Evolutionary conservation across 2,888 invertebrate species (phyloP).

Genomic region (Ophion ventricosus): DNA sequence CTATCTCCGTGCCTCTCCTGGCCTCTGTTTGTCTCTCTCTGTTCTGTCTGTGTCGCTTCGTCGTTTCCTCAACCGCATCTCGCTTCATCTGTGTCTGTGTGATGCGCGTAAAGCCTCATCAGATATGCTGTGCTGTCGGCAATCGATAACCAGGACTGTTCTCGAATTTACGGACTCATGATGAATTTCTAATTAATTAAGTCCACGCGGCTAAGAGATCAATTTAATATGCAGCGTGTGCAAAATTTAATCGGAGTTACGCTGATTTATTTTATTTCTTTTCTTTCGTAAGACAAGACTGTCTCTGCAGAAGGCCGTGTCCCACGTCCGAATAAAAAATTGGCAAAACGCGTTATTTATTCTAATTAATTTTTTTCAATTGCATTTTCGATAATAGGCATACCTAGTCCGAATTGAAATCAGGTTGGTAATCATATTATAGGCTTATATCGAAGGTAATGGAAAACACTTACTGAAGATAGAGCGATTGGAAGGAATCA

Average conservation of each 20-base stretch:
- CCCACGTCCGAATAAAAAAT: too few species aligned
- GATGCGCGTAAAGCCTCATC: constrained; percentile 52
- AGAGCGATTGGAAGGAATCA: too few species aligned
- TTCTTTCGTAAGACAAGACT: too few species aligned
- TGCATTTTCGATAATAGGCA: too few species aligned
- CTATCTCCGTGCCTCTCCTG: neutral
- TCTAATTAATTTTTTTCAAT: too few species aligned
- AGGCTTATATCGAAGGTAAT: too few species aligned
- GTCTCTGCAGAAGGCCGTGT: too few species aligned
- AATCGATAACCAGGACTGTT: constrained; percentile 13
- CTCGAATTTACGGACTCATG: neutral
- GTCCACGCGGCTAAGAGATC: neutral
- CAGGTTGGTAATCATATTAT: too few species aligned
- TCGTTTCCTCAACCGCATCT: constrained; percentile 34
- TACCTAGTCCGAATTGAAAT: too few species aligned
- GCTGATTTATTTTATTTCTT: neutral
- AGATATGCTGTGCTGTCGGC: constrained; percentile 45
- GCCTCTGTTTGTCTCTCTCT: neutral
- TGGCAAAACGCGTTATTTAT: too few species aligned
- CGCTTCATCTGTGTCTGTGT: constrained; percentile 35
- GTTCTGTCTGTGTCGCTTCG: neutral
- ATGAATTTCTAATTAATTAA: constrained; percentile 19
- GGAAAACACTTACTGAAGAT: too few species aligned
- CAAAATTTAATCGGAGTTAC: neutral
- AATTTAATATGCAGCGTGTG: neutral